Evolutionary conservation across 1,140 invertebrate genomes (phyloP), one percentile per base, ranked within the genome.

Genomic region (Drosophila sp.): DNA sequence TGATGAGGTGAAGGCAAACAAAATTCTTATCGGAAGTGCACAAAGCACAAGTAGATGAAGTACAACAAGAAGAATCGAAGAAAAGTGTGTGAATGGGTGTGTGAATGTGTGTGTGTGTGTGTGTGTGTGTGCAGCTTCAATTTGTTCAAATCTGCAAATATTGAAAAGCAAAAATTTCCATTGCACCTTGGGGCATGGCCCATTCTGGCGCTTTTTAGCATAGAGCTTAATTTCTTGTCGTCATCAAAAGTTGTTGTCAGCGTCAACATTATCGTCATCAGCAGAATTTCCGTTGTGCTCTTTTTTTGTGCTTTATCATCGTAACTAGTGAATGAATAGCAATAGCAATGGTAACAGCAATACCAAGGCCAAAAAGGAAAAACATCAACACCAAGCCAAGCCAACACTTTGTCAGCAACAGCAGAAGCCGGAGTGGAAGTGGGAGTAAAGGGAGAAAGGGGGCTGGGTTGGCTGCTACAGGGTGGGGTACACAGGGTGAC

Each of bases 231-330:
- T 83, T 72, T 69, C 67, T 71, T 76, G 76, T 68, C 70, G 64
- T 67, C 70, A 54, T 68, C 79, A 61, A 58, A 58, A 58, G 56
- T 61, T 44, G 60, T 61, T 61, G 75, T 76, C 73, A 77, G 64
- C 83, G 83, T 83, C 83, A 86, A 87, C 79, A 87, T 87, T 87
- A 87, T 87, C 83, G 84, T 87, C 83, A 89, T 87, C 83, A 87
- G 83, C 83, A 89, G 80, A 83, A 87, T 87, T 89, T 87, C 83
- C 84, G 84, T 76, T 73, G 84, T 83, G 78, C 58, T 76, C 75
- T 87, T 86, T 78, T 17, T 87, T 87, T 89, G 76, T 89, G 84
- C 84, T 89, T 89, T 89, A 87, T 87, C 83, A 89, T 87, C 80
- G 83, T 67, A 89, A 82, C 83, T 74, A 87, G 79, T 87, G 84